Evolutionary conservation across 1,140 invertebrate species (phyloP).

Genomic region (Heliconius eleuchia): DNA sequence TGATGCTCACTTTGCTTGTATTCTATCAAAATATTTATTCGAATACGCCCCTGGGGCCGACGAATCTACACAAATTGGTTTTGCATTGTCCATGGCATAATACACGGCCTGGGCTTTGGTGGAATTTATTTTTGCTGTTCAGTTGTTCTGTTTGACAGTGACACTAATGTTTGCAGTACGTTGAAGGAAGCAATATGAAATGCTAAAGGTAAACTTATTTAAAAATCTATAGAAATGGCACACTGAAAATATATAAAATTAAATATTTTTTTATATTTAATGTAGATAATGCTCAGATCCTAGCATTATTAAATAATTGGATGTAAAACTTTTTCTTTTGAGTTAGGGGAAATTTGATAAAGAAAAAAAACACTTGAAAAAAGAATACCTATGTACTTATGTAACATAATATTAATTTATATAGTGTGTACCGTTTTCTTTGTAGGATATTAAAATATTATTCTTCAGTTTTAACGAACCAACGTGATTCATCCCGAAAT

Average conservation of each 20-base stretch:
- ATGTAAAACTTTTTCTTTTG: too few species aligned
- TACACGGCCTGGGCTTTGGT: constrained; percentile 22
- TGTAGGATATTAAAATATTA: too few species aligned
- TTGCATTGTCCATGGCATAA: constrained; percentile 55
- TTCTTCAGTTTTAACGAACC: too few species aligned
- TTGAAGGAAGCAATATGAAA: neutral
- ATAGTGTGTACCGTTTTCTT: too few species aligned
- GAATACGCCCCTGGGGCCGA: constrained; percentile 47
- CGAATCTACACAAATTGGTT: constrained; percentile 54
- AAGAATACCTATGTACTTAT: neutral
- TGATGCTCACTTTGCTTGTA: constrained; percentile 50
- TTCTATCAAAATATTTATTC: constrained; percentile 70
- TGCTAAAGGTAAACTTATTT: neutral
- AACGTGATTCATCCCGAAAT: too few species aligned
- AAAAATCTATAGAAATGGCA: neutral
- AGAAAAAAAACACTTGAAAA: too few species aligned
- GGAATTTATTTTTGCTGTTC: constrained; percentile 26
- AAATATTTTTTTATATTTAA: too few species aligned
- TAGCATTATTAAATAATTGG: too few species aligned
- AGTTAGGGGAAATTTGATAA: too few species aligned
- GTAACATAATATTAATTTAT: too few species aligned
- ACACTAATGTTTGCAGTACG: neutral
- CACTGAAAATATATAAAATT: too few species aligned
- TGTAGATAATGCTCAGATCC: too few species aligned
- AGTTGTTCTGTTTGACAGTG: constrained; percentile 9